Base-by-base conservation (phyloP, 2,113 vertebrate genomes). In the Mormyrus iriodes region DNA sequence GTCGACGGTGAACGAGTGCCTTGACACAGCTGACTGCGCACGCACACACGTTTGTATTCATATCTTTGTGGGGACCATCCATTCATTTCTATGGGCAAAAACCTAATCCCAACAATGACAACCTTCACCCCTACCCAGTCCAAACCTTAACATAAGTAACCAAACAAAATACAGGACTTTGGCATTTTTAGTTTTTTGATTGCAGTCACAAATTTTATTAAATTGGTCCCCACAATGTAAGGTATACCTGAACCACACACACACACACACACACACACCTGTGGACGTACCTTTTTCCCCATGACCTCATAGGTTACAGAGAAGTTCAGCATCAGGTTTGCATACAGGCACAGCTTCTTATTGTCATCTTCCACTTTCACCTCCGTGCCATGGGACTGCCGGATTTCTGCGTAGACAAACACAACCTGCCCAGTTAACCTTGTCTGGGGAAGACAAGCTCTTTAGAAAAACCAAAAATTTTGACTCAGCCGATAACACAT, bases 261-360 rank as follows among this genome's bases (percentile, higher is more conserved):
- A 24, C 19, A 15, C 7, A n/a, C 24, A 53, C 17, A 53, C 15
- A 53, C 52, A 53, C 0, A 53, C 52, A 52, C 12, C 7, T 9
- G 48, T 49, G 9, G 65, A 61, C 88, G 52, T 95, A 98, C 97
- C 88, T 87, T 93, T 48, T 93, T 92, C 12, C 0, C 88, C n/a
- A 6, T 3, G 10, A 93, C 90, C 92, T 96, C 93, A 91, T 97
- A 98, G 0, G 4, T 51, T 90, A 98, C 91, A 3, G 95, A 94
- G 93, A 98, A 96, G 90, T 93, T 96, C 93, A 97, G 94, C 92
- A 91, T 95, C 92, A 97, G 94, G 52, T 95, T 90, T 89, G 96
- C 97, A 90, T 95, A 97, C 55, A 98, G 95, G 90, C 97, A 98
- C 0, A 95, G 95, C 7, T 92, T 91, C 3, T 93, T 94, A 4